Evolutionary conservation across 2,888 invertebrate species (phyloP).

Genomic region (Drosophila helvetica): DNA sequence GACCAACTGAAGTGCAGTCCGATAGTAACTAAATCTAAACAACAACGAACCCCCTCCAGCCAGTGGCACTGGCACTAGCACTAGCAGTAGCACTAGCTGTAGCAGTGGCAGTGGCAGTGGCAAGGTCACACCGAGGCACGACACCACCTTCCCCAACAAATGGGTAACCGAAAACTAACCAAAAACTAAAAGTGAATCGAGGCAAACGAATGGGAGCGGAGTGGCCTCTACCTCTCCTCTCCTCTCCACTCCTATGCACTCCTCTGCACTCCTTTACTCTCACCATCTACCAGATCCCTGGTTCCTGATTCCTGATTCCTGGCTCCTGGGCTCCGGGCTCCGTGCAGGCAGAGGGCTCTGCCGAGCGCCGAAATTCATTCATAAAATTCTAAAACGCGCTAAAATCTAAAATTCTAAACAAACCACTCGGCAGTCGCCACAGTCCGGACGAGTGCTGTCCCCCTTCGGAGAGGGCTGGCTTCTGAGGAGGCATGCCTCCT

Average conservation of each 20-base stretch:
- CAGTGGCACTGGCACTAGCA: neutral
- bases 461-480: conserved; percentile 14
- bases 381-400: conserved; percentile 83
- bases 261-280: neutral
- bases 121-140: conserved; percentile 38
- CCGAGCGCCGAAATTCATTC: conserved; percentile 80
- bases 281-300: neutral
- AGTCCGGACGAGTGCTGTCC: conserved; percentile 19
- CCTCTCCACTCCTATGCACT: neutral
- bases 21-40: conserved; percentile 48
- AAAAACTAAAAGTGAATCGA: conserved; percentile 74
- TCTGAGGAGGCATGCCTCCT: conserved; percentile 29
- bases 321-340: neutral
- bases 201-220: conserved; percentile 33
- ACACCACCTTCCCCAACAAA: conserved; percentile 14
- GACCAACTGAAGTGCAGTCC: conserved; percentile 36
- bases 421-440: conserved; percentile 44
- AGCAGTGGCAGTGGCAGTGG: conserved; percentile 15
- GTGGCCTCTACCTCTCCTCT: neutral
- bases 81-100: neutral
- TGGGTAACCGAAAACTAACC: conserved; percentile 66
- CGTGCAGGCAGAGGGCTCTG: conserved; percentile 24
- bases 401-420: conserved; percentile 83
- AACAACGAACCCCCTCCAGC: conserved; percentile 26
- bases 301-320: neutral